These are phyloP conservation scores for Carposina sasakii DNA, from an alignment of 1,140 invertebrate genomes.

Conservation along the genomic window DNA sequence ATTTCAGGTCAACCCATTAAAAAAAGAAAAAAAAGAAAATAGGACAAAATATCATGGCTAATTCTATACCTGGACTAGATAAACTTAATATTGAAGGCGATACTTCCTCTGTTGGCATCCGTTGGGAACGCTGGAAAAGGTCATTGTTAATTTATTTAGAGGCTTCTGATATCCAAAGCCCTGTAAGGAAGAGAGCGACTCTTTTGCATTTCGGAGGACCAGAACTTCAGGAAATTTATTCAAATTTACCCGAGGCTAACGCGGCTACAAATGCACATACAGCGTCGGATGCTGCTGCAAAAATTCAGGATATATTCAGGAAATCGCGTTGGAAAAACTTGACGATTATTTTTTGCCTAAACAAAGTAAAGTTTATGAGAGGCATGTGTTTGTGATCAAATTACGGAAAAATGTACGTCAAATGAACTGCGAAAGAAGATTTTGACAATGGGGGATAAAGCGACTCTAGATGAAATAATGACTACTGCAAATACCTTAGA, in stretches of 20 bases:
- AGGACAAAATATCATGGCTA: not conserved
- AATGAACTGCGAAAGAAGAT: not conserved
- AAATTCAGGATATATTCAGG: slow-evolving; percentile 2
- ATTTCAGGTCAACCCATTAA: not conserved
- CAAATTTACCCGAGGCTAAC: slow-evolving; percentile 15
- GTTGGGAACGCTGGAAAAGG: slow-evolving; percentile 1
- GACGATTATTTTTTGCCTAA: slow-evolving; percentile 24
- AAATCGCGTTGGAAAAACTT: slow-evolving; percentile 17
- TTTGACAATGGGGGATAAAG: not conserved
- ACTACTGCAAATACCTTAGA: not conserved
- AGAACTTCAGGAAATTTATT: slow-evolving; percentile 17
- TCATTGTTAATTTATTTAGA: not conserved
- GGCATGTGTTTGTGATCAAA: slow-evolving; percentile 14
- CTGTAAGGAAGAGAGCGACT: not conserved
- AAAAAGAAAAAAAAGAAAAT: no score
- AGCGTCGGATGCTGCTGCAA: not conserved
- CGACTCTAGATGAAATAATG: not conserved
- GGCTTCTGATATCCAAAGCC: not conserved
- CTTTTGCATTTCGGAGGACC: not conserved
- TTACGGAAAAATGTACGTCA: not conserved
- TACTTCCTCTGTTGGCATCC: not conserved
- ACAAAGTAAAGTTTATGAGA: slow-evolving; percentile 22
- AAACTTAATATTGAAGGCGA: not conserved
- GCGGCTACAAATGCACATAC: not conserved
- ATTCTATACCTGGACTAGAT: not conserved